Conservation (phyloP, 1,140 invertebrate species). For the Drosophila orosa region DNA sequence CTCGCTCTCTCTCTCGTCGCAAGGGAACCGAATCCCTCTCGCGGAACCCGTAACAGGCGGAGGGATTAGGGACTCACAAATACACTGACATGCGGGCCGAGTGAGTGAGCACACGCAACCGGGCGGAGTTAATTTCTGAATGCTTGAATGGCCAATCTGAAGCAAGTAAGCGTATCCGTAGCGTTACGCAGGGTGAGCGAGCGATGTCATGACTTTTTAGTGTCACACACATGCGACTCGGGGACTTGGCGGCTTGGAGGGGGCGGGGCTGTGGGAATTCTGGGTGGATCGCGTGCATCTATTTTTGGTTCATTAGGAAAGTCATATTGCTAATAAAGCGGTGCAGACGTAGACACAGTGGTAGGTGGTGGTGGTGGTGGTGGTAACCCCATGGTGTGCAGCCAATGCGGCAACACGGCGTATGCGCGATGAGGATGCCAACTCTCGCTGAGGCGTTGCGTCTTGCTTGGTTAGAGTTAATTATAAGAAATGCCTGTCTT, state of each 20-base stretch:
- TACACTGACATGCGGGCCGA: constrained; percentile 43
- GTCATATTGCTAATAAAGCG: constrained; percentile 81
- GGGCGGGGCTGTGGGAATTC: constrained; percentile 69
- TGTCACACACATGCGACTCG: constrained; percentile 62
- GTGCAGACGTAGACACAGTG: constrained; percentile 36
- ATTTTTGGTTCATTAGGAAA: constrained; percentile 83
- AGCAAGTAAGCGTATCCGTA: constrained; percentile 84
- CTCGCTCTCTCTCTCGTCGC: constrained; percentile 62
- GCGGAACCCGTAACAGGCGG: neutral
- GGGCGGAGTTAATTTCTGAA: constrained; percentile 84
- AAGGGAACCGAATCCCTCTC: constrained; percentile 44
- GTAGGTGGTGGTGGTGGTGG: constrained; percentile 1
- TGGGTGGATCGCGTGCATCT: constrained; percentile 67
- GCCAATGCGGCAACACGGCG: constrained; percentile 43
- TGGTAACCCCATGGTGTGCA: constrained; percentile 19
- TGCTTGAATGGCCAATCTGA: constrained; percentile 84
- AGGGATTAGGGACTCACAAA: neutral
- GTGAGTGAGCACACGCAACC: constrained; percentile 81
- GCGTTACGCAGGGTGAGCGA: constrained; percentile 79
- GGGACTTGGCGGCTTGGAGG: constrained; percentile 3
- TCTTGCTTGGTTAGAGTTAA: constrained; percentile 82
- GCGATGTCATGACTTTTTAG: constrained; percentile 84
- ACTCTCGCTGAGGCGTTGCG: constrained; percentile 73
- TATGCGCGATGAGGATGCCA: constrained; percentile 54
- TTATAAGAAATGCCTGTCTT: constrained; percentile 80